phyloP scores from a whole-genome alignment of 2,797 vertebrate species.

The Siniperca obscura region DNA sequence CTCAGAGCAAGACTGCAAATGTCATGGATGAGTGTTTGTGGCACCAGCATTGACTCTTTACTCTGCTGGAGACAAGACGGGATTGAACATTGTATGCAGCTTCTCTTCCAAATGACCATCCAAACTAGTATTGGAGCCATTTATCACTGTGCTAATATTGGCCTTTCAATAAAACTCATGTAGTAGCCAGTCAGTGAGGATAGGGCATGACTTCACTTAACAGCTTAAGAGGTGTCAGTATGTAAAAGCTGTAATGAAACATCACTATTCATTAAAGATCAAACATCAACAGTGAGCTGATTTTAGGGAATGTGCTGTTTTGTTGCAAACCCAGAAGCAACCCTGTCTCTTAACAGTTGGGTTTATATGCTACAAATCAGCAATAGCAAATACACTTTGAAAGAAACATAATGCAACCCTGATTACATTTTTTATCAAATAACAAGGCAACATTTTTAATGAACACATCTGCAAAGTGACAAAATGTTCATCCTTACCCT shows the following conservation, averaged over 20 bases:
- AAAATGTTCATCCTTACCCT: too few species aligned
- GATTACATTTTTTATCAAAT: not conserved
- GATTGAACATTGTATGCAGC: slow-evolving; percentile 62
- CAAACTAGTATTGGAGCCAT: slow-evolving; percentile 22
- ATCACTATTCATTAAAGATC: slow-evolving; percentile 25
- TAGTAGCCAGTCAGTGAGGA: slow-evolving; percentile 20
- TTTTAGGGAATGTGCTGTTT: not conserved
- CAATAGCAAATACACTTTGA: not conserved
- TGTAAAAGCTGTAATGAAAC: slow-evolving; percentile 35
- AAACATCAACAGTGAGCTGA: not conserved
- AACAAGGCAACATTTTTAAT: not conserved
- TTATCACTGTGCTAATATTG: slow-evolving; percentile 47
- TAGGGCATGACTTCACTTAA: slow-evolving; percentile 14
- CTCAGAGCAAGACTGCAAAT: slow-evolving; percentile 76
- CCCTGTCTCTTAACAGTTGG: not conserved
- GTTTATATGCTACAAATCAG: not conserved
- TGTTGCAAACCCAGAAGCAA: not conserved
- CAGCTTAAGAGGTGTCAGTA: slow-evolving; percentile 16
- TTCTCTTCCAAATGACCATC: slow-evolving; percentile 41
- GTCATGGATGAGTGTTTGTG: slow-evolving; percentile 76
- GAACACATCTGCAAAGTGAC: not conserved
- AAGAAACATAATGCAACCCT: not conserved
- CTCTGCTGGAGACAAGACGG: slow-evolving; percentile 61
- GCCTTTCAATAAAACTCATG: slow-evolving; percentile 46
- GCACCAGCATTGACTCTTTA: slow-evolving; percentile 63